phyloP scores from a whole-genome alignment of 1,140 invertebrate genomes.

The Neelides sp. region DNA sequence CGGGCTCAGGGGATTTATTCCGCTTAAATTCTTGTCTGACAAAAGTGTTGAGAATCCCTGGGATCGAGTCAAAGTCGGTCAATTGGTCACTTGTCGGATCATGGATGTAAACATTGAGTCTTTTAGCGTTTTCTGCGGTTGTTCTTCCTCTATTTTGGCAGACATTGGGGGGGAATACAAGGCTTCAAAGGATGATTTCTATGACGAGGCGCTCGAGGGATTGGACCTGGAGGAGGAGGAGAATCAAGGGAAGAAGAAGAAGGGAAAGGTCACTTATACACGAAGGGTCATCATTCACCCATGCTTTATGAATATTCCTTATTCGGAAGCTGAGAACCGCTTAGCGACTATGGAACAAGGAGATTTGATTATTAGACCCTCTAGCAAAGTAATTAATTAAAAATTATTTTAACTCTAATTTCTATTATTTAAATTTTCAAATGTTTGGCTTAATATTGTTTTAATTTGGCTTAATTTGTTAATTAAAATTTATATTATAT shows the following conservation, averaged over 20 bases:
- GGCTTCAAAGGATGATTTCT: constrained; percentile 77
- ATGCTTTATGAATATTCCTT: constrained; percentile 91
- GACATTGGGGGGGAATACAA: constrained; percentile 85
- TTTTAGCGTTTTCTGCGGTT: constrained; percentile 85
- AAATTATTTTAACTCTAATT: not conserved
- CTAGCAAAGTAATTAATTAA: constrained; percentile 56
- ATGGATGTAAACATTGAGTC: constrained; percentile 88
- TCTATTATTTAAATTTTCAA: not conserved
- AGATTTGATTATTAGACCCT: constrained; percentile 87
- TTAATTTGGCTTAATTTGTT: too few relatives aligned
- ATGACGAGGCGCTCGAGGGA: constrained; percentile 75
- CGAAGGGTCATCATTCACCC: constrained; percentile 96
- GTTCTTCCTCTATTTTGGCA: constrained; percentile 75
- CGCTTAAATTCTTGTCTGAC: constrained; percentile 88
- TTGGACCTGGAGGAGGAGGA: constrained; percentile 62
- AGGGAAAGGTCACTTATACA: constrained; percentile 65
- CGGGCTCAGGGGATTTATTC: constrained; percentile 83
- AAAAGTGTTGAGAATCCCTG: constrained; percentile 82
- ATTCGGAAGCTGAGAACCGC: constrained; percentile 76
- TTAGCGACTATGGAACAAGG: constrained; percentile 86
- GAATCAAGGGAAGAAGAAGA: constrained; percentile 62
- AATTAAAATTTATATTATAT: too few relatives aligned
- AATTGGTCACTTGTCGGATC: constrained; percentile 80
- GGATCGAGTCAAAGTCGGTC: constrained; percentile 70
- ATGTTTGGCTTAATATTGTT: not conserved